Evolutionary conservation across 2,797 vertebrate genomes (phyloP).

Genomic region (Bovichtus variegatus): DNA sequence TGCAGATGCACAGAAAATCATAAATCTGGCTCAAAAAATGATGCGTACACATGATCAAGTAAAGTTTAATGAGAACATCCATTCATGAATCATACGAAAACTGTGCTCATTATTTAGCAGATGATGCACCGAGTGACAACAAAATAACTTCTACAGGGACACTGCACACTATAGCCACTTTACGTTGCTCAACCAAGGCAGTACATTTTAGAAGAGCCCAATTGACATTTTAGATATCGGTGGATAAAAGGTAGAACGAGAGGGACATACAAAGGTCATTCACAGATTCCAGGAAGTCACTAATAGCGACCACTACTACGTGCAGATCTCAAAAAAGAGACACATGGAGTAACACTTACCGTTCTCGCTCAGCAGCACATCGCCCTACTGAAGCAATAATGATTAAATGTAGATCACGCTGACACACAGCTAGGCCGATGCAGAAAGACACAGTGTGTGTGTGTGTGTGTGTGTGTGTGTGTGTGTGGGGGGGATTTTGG

Average conservation of each 20-base stretch:
- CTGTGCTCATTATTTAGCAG: neutral
- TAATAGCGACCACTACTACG: neutral
- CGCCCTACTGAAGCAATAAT: neutral
- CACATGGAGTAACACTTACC: neutral
- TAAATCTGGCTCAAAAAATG: neutral
- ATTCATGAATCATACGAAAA: constrained; percentile 23
- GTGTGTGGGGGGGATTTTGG: neutral
- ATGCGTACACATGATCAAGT: neutral
- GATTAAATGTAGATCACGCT: neutral
- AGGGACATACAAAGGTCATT: neutral
- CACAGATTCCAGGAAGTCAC: neutral
- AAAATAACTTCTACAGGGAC: neutral
- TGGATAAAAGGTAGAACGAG: neutral
- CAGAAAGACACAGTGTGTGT: no score
- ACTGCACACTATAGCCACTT: neutral
- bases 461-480: no score
- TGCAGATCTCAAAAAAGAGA: neutral
- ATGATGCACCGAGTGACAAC: neutral
- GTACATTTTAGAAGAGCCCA: neutral
- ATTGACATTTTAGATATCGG: neutral
- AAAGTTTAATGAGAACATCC: constrained; percentile 17
- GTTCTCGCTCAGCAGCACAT: neutral
- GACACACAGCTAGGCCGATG: neutral
- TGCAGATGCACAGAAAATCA: constrained; percentile 6
- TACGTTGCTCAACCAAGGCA: neutral